Base-by-base conservation (phyloP, 2,888 invertebrate genomes). In the Heliconius hortense region DNA sequence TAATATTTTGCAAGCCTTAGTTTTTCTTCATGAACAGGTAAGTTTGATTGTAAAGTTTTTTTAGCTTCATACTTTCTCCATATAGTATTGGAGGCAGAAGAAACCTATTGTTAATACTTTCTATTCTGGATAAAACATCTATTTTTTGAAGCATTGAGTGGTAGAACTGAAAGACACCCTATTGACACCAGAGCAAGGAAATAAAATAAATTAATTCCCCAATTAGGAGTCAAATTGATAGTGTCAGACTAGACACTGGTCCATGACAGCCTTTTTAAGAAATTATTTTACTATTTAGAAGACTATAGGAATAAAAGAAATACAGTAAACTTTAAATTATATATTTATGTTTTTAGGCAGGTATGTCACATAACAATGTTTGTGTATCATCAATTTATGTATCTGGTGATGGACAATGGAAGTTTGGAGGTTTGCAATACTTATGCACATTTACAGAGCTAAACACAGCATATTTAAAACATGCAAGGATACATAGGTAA, bases 391-490 rank as follows among this genome's bases (percentile, higher is more conserved):
- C 98, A 7, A 95, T 98, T 78, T 98, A 97, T 91, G 96, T 98
- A 11, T 96, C 97, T 39, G 95, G 95, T 24, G 97, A 98, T 90
- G 98, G 98, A 0, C 96, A 95, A 76, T 98, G 98, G 98, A 97
- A 97, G 85, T 93, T 98, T 48, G 97, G 97, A 18, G 97, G 97
- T 7, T 94, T 98, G 84, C 98, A 98, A 87, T 97, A 96, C 87
- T 94, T 97, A 18, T 97, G 96, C 88, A 94, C 95, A 81, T 95
- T 95, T 82, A 93, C 91, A 76, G 97, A 97, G 79, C 88, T 97
- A 24, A 96, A 95, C 68, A 86, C 94, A 72, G 94, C 95, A 62
- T 95, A 96, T 84, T 90, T 97, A 66, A 95, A 95, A 84, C 96
- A 96, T 88, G 95, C 96, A 21, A 95, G 95, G 84, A 94, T 94